A percentile compares a stretch with the other conserved stretches of the same genome.
Evolutionary conservation across 1,140 invertebrate genomes (phyloP).

Genomic region (Nebria ingens): DNA sequence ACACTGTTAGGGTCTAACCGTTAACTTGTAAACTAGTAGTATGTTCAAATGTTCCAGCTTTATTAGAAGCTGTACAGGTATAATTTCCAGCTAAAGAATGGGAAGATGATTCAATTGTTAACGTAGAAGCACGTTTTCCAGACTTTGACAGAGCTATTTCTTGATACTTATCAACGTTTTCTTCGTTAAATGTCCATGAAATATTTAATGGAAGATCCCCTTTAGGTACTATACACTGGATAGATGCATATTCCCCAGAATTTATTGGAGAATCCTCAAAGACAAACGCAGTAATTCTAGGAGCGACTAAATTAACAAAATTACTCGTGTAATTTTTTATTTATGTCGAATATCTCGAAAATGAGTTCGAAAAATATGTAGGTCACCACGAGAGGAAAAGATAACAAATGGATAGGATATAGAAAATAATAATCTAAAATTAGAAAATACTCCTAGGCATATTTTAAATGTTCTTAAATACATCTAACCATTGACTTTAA

Average conservation of each 20-base stretch:
- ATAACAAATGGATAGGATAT: too few relatives aligned
- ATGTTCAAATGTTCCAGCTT: constrained; percentile 57
- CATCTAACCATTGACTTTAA: constrained; percentile 63
- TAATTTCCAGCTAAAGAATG: constrained; percentile 65
- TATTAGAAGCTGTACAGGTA: constrained; percentile 66
- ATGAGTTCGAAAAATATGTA: too few relatives aligned
- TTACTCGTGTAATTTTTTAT: background rate
- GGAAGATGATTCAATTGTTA: constrained; percentile 65
- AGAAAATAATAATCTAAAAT: too few relatives aligned
- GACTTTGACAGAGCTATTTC: constrained; percentile 38
- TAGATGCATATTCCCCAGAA: constrained; percentile 59
- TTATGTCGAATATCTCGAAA: background rate
- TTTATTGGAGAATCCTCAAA: constrained; percentile 56
- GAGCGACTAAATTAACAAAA: constrained; percentile 39
- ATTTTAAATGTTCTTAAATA: too few relatives aligned
- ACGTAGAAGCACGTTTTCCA: constrained; percentile 31
- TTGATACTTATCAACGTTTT: constrained; percentile 33
- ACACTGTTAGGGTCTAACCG: too few relatives aligned
- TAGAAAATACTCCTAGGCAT: too few relatives aligned
- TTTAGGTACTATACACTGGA: constrained; percentile 61
- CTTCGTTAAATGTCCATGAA: constrained; percentile 53
- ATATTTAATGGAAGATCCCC: constrained; percentile 58
- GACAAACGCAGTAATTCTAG: constrained; percentile 58
- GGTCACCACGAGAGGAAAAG: too few relatives aligned
- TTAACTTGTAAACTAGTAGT: constrained; percentile 55